Conservation (phyloP, 2,888 invertebrate genomes). For the Drosophila prostipennis region DNA sequence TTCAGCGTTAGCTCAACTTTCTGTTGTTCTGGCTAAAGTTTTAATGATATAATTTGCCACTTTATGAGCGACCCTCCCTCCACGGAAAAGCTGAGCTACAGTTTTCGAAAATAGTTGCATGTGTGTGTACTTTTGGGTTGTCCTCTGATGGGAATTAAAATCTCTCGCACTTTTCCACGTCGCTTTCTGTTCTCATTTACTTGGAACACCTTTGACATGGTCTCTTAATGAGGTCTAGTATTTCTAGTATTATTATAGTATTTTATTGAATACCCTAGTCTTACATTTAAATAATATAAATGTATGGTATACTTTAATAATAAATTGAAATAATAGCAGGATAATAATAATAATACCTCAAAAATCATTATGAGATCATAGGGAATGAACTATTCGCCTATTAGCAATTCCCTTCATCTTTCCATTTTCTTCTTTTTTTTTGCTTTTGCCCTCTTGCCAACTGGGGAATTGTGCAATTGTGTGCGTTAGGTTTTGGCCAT, state of each 20-base stretch:
- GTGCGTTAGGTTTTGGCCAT: conserved; percentile 32
- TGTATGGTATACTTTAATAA: too few relatives aligned
- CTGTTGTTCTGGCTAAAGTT: conserved; percentile 27
- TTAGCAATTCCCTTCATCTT: background rate
- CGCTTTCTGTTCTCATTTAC: background rate
- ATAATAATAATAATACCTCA: too few relatives aligned
- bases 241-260: background rate
- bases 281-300: too few relatives aligned
- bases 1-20: conserved; percentile 17
- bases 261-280: background rate
- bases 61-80: conserved; percentile 2
- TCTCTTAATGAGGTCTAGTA: background rate
- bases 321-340: too few relatives aligned
- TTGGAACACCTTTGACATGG: conserved; percentile 7
- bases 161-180: conserved; percentile 5
- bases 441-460: conserved; percentile 1
- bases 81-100: conserved; percentile 7
- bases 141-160: conserved; percentile 3
- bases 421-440: background rate
- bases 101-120: conserved; percentile 30
- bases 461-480: conserved; percentile 21
- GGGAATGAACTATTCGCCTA: background rate
- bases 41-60: conserved; percentile 44
- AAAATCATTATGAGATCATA: background rate
- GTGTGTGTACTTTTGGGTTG: conserved; percentile 2